Conservation (phyloP, 2,888 invertebrate species). For the Mesorhabditis belari region DNA sequence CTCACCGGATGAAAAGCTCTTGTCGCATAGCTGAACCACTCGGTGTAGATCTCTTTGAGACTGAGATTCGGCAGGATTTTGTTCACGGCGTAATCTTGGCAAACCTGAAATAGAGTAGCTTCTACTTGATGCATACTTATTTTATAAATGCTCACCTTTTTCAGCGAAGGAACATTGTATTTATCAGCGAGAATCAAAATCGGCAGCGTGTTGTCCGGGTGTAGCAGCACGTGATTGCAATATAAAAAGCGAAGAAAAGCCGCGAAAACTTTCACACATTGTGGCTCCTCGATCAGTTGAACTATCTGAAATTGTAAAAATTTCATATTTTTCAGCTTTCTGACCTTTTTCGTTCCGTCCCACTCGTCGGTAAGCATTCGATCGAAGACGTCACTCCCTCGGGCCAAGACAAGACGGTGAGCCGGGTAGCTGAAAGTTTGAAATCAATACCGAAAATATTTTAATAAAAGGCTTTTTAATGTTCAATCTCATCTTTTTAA, state of each 20-base stretch:
- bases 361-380: slow-evolving; percentile 56
- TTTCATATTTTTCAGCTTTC: neutral
- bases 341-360: slow-evolving; percentile 45
- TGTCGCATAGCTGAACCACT: slow-evolving; percentile 58
- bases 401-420: slow-evolving; percentile 56
- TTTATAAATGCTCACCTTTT: slow-evolving; percentile 34
- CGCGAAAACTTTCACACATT: slow-evolving; percentile 54
- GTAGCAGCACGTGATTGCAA: slow-evolving; percentile 55
- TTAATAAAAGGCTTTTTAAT: too few relatives aligned
- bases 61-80: slow-evolving; percentile 53
- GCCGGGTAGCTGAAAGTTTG: slow-evolving; percentile 53
- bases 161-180: slow-evolving; percentile 55
- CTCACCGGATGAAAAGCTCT: slow-evolving; percentile 49
- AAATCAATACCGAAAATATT: too few relatives aligned
- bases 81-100: slow-evolving; percentile 55
- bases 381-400: slow-evolving; percentile 58
- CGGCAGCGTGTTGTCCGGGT: slow-evolving; percentile 54
- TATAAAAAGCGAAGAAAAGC: slow-evolving; percentile 56
- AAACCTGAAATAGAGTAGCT: slow-evolving; percentile 46
- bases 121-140: neutral
- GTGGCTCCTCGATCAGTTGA: slow-evolving; percentile 53
- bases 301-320: slow-evolving; percentile 35
- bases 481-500: too few relatives aligned
- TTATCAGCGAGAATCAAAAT: slow-evolving; percentile 57
- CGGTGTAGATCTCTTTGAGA: slow-evolving; percentile 56